These are phyloP conservation scores for Trichonephila clavata DNA, from an alignment of 1,140 invertebrate species.

Conservation along the genomic window DNA sequence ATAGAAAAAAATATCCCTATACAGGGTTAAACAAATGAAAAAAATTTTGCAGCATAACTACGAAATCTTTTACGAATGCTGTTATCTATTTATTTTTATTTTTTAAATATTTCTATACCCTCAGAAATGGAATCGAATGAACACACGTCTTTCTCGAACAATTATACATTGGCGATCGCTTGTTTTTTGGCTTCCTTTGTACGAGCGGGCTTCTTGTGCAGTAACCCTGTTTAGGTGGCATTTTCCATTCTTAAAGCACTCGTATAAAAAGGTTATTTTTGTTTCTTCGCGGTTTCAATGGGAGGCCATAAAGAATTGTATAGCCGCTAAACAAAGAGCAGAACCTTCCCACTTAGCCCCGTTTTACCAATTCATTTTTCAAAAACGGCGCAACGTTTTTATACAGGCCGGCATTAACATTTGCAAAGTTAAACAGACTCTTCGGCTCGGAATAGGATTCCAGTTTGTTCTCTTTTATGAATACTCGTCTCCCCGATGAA, in stretches of 20 bases:
- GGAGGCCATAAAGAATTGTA: slow-evolving; percentile 76
- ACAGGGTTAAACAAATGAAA: too few relatives aligned
- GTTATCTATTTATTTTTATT: too few relatives aligned
- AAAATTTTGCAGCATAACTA: too few relatives aligned
- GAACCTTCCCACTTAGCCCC: slow-evolving; percentile 70
- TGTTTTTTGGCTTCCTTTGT: not conserved
- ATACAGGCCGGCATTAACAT: slow-evolving; percentile 60
- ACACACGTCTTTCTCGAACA: too few relatives aligned
- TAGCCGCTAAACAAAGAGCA: slow-evolving; percentile 75
- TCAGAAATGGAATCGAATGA: too few relatives aligned
- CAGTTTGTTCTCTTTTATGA: slow-evolving; percentile 71
- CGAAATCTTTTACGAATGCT: too few relatives aligned
- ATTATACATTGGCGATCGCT: slow-evolving; percentile 40
- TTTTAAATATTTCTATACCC: too few relatives aligned
- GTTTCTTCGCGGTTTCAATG: slow-evolving; percentile 75
- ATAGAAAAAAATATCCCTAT: too few relatives aligned
- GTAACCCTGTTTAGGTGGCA: slow-evolving; percentile 70
- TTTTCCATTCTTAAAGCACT: slow-evolving; percentile 75
- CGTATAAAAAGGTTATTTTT: slow-evolving; percentile 76
- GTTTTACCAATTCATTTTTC: slow-evolving; percentile 77
- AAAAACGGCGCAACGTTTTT: slow-evolving; percentile 64
- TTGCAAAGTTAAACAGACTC: slow-evolving; percentile 75
- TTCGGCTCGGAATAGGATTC: slow-evolving; percentile 68
- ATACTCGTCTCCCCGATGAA: slow-evolving; percentile 71
- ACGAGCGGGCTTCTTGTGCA: not conserved